Base-by-base conservation (phyloP, 1,140 invertebrate species). In the Rhyzopertha dominica region DNA sequence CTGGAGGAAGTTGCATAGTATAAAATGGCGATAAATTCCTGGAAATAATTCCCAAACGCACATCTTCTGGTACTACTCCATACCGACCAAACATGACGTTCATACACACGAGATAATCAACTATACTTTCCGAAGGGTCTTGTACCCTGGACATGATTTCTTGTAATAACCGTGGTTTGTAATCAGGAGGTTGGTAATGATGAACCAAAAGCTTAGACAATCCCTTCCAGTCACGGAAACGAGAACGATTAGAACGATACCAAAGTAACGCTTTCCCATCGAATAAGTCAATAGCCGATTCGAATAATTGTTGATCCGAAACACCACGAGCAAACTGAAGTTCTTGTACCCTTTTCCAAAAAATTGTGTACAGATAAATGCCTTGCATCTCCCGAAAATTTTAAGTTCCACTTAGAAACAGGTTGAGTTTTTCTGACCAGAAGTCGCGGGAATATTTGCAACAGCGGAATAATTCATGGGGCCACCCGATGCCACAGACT, bases 61-160 rank as follows among this genome's bases (percentile, higher is more conserved):
- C n/a, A n/a, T n/a, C n/a, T n/a, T n/a, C n/a, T n/a, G n/a, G n/a
- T n/a, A n/a, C n/a, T n/a, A n/a, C n/a, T n/a, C n/a, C n/a, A n/a
- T 60, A 32, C 8, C 56, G 34, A 3, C 58, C 47, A 28, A 63
- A 63, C 19, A 62, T 24, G 7, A 51, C 51, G 12, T 34, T 19
- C 60, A 64, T 62, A 12, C 55, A 43, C 1, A 60, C 43, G 5
- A 63, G 22, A 53, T 61, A 65, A 32, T 61, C 49, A 0, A 43
- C 48, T 3, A 63, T 65, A 39, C 51, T n/a, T n/a, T n/a, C n/a
- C n/a, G n/a, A n/a, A n/a, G n/a, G n/a, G n/a, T n/a, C n/a, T n/a
- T n/a, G 54, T 32, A 59, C 54, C 0, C 25, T 13, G 31, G 59
- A 10, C 51, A n/a, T 43, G 29, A 62, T 61, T 53, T 64, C 58